Base-by-base conservation (phyloP, 2,888 invertebrate species). In the Agrilus biguttatus region DNA sequence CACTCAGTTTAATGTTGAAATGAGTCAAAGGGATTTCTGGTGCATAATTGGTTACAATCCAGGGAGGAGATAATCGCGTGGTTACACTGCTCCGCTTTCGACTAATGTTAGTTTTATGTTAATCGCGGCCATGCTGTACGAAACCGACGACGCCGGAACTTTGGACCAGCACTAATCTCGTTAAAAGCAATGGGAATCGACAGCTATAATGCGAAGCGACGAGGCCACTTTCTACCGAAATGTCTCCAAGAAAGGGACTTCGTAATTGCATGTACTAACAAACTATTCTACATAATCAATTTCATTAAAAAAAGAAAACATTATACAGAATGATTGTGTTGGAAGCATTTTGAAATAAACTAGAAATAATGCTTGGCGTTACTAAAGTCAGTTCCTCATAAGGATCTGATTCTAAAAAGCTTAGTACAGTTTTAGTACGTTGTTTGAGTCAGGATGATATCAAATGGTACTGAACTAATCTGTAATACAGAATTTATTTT, bases 41-140 rank as follows among this genome's bases (percentile, higher is more conserved):
- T 28, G 28, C 50, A 51, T 57, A 57, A 57, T 57, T 55, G 54
- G 55, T 50, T 54, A 56, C 55, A 53, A 55, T 56, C 55, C 53
- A 50, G 47, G 50, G 38, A 45, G 49, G 55, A 52, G 55, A 56
- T 57, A 55, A 56, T 55, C 56, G 56, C 52, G 52, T 53, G 54
- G 53, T 55, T 55, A 54, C 53, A 53, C 46, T 49, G 50, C 52
- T 48, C 45, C 48, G 48, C 43, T 56, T 54, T 47, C 49, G 51
- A 56, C 57, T 59, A 59, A 59, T 59, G 58, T 57, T 52, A 55
- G 55, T 59, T 59, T 59, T 59, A 59, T 59, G 59, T 57, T 58
- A 59, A 58, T 59, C 55, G 52, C 52, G 50, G 45, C 50, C 49
- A 52, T 50, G 52, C 54, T 47, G 53, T 49, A 50, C 50, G 51